A percentile compares a stretch with the other conserved stretches of the same genome.
Evolutionary conservation across 2,888 invertebrate genomes (phyloP).

Genomic region (Ichneumon xanthorius): DNA sequence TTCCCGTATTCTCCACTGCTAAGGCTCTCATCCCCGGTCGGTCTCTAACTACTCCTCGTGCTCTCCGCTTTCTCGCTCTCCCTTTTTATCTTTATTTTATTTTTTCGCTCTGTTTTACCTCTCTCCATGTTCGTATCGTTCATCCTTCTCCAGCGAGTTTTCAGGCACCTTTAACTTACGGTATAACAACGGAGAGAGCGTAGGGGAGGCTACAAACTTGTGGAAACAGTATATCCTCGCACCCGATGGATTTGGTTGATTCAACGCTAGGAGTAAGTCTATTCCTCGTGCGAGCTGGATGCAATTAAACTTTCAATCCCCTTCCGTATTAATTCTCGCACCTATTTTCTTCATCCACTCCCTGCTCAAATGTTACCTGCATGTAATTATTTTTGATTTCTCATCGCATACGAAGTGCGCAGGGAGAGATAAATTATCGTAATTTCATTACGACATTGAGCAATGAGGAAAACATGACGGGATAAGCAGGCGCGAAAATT

Average conservation of each 20-base stretch:
- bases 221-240: constrained; percentile 20
- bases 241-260: constrained; percentile 68
- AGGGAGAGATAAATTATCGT: no score
- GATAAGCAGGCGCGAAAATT: no score
- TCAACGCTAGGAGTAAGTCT: constrained; percentile 60
- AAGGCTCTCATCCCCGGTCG: constrained; percentile 33
- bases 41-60: constrained; percentile 23
- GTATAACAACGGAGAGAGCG: constrained; percentile 4
- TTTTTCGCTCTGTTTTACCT: constrained; percentile 31
- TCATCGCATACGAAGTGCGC: no score
- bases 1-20: constrained; percentile 49
- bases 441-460: no score
- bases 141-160: constrained; percentile 38
- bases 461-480: no score
- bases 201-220: constrained; percentile 20
- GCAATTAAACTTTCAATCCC: constrained; percentile 80
- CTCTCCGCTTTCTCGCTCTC: constrained; percentile 62
- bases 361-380: neutral
- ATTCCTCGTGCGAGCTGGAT: constrained; percentile 72
- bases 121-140: constrained; percentile 25
- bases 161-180: neutral
- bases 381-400: no score
- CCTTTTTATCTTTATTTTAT: constrained; percentile 46
- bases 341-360: constrained; percentile 74
- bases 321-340: constrained; percentile 26